Evolutionary conservation across 2,797 vertebrate genomes (phyloP).

Genomic region (Tiaroga cobitis): DNA sequence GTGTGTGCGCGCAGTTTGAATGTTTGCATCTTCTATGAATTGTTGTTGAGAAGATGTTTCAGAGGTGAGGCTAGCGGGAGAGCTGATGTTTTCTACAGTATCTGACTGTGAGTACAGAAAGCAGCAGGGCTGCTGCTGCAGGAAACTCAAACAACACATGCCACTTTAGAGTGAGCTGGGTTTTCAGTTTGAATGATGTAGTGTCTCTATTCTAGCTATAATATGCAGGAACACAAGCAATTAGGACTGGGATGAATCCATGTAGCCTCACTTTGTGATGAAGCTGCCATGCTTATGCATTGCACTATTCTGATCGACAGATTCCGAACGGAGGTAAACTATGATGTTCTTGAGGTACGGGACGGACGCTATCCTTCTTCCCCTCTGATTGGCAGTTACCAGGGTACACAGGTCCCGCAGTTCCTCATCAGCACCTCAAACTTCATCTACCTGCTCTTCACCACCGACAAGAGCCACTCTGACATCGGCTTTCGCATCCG

Average conservation of each 20-base stretch:
- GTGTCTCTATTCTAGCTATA: not conserved
- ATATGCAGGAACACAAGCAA: slow-evolving; percentile 21
- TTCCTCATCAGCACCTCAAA: slow-evolving; percentile 99
- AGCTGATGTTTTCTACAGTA: not conserved
- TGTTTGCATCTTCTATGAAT: not conserved
- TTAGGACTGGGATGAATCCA: slow-evolving; percentile 27
- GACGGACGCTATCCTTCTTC: slow-evolving; percentile 94
- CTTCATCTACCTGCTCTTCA: slow-evolving; percentile 94
- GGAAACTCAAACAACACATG: slow-evolving; percentile 12
- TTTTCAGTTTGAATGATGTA: slow-evolving; percentile 39
- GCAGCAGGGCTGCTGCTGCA: slow-evolving; percentile 28
- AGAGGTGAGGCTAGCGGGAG: not conserved
- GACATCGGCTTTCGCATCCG: slow-evolving; percentile 96
- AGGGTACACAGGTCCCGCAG: slow-evolving; percentile 98
- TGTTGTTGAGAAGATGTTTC: slow-evolving; percentile 41
- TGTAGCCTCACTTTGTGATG: not conserved
- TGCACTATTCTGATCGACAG: slow-evolving; percentile 69
- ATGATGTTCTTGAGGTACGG: slow-evolving; percentile 93
- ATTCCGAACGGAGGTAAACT: slow-evolving; percentile 98
- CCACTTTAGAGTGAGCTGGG: slow-evolving; percentile 9
- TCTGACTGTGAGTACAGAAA: slow-evolving; percentile 30
- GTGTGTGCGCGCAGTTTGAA: slow-evolving; percentile 16
- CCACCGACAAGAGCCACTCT: slow-evolving; percentile 97
- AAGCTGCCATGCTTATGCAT: not conserved
- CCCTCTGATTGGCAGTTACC: slow-evolving; percentile 92